phyloP scores from a whole-genome alignment of 1,140 invertebrate genomes.

The Zaprionus inermis region DNA sequence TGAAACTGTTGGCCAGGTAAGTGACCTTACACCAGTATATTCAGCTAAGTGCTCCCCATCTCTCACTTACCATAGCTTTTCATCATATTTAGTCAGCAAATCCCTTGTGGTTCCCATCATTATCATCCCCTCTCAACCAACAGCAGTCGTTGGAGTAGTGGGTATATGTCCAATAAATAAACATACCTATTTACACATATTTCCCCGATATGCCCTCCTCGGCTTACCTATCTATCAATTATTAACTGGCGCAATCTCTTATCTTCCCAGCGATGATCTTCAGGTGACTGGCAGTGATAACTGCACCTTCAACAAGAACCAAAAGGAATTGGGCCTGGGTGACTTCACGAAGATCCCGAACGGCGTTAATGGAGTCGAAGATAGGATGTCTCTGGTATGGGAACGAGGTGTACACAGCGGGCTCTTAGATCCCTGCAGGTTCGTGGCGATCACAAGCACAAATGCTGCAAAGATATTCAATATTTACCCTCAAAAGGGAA shows the following conservation, averaged over 20 bases:
- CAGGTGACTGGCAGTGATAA: conserved; percentile 98
- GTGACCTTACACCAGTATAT: conserved; percentile 61
- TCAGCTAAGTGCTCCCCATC: neutral
- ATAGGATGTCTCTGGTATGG: conserved; percentile 99
- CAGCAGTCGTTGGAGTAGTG: conserved; percentile 93
- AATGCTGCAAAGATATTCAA: conserved; percentile 99
- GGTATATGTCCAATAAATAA: conserved; percentile 82
- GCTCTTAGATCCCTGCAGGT: conserved; percentile 95
- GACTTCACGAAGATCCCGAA: conserved; percentile 99
- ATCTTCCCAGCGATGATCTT: conserved; percentile 90
- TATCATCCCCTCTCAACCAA: conserved; percentile 85
- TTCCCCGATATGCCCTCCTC: neutral
- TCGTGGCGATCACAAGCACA: conserved; percentile 98
- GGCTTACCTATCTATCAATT: neutral
- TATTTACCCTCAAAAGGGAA: conserved; percentile 97
- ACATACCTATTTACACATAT: neutral
- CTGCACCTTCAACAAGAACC: conserved; percentile 96
- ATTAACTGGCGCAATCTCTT: neutral
- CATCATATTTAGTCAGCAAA: conserved; percentile 83
- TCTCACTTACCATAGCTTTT: neutral
- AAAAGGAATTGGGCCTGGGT: conserved; percentile 95
- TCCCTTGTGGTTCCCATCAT: conserved; percentile 88
- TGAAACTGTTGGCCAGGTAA: conserved; percentile 94
- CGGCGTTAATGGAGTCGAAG: conserved; percentile 99
- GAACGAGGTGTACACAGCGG: conserved; percentile 98